These are phyloP conservation scores for Periophthalmus modestus DNA, from an alignment of 2,113 vertebrate species.

Conservation along the genomic window DNA sequence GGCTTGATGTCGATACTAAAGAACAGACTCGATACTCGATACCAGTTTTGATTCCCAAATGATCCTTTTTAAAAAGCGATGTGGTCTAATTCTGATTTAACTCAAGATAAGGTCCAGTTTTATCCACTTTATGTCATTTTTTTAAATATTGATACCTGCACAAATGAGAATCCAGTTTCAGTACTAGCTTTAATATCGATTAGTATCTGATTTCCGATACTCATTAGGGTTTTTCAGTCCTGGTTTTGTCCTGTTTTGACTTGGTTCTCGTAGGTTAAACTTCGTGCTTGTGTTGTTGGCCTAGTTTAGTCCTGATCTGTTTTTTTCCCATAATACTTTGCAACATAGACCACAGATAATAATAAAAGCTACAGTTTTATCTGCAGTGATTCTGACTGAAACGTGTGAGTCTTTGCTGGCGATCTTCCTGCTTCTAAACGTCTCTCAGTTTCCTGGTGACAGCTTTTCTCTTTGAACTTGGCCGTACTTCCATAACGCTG, in stretches of 20 bases:
- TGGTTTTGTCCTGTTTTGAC: background rate
- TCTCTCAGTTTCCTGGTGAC: background rate
- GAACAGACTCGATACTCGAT: too few species aligned
- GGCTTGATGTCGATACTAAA: too few species aligned
- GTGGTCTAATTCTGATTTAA: too few species aligned
- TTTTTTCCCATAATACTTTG: background rate
- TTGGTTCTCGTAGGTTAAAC: background rate
- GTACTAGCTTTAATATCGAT: too few species aligned
- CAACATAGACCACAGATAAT: background rate
- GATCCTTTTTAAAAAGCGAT: too few species aligned
- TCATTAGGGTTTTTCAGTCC: background rate
- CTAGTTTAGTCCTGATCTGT: background rate
- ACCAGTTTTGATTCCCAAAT: too few species aligned
- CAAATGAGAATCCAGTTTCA: too few species aligned
- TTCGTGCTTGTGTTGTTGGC: background rate
- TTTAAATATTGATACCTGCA: too few species aligned
- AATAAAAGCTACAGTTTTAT: background rate
- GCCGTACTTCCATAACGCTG: slow-evolving; percentile 17
- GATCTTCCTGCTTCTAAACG: background rate
- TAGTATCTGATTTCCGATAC: too few species aligned
- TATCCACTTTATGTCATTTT: too few species aligned
- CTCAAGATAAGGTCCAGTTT: too few species aligned
- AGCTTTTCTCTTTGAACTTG: background rate
- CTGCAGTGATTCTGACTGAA: background rate
- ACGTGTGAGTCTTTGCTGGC: background rate